Evolutionary conservation across 2,113 vertebrate genomes (phyloP).

Genomic region (Taurulus bubalis): DNA sequence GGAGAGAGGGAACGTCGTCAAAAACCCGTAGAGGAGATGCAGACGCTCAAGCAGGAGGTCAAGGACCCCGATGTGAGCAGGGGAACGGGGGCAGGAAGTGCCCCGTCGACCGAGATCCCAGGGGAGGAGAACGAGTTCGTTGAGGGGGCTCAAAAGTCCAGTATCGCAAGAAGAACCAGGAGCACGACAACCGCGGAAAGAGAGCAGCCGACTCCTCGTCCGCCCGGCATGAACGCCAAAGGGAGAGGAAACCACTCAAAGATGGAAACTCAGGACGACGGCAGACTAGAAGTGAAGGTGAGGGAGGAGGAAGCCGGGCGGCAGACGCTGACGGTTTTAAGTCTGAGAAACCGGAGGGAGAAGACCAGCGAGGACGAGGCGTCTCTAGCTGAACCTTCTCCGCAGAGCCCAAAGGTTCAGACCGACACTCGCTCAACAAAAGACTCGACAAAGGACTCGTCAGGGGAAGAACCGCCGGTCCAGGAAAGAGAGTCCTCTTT

Average conservation of each 20-base stretch:
- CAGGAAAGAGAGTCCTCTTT: not conserved
- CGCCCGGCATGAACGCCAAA: accelerated
- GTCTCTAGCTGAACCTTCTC: not conserved
- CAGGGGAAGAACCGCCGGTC: too few species aligned
- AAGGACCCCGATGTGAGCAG: not conserved
- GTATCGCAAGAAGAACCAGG: not conserved
- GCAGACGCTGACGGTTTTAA: not conserved
- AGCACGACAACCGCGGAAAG: accelerated
- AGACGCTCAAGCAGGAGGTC: not conserved
- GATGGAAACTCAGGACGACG: not conserved
- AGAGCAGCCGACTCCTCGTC: not conserved
- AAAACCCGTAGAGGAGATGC: not conserved
- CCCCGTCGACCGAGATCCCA: not conserved
- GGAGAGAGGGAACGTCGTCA: not conserved
- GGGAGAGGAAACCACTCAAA: too few species aligned
- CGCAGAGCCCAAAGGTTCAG: not conserved
- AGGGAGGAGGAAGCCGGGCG: not conserved
- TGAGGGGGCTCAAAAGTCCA: not conserved
- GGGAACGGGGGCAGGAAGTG: not conserved
- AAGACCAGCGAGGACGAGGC: not conserved
- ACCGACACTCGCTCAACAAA: not conserved
- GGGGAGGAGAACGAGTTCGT: not conserved
- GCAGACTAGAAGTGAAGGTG: not conserved
- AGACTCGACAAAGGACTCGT: not conserved
- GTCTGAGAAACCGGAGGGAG: not conserved